Base-by-base conservation (phyloP, 2,888 invertebrate genomes). In the Galerucella pusilla region DNA sequence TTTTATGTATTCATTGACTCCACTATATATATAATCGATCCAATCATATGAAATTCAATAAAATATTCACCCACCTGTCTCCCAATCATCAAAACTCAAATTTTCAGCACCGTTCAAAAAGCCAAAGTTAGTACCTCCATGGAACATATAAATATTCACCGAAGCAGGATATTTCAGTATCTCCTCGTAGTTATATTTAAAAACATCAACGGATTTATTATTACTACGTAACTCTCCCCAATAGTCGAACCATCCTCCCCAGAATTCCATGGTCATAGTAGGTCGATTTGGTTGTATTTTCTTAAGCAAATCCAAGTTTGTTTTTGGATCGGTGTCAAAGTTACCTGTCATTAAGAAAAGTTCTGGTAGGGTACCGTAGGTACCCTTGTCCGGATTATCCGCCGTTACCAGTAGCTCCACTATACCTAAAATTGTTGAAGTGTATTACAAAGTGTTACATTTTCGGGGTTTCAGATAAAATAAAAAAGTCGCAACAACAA, bases 91-190 rank as follows among this genome's bases (percentile, higher is more conserved):
- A 46, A 59, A 73, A n/a, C 69, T 65, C 45, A 69, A 71, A 75
- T 77, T 79, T 25, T 78, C 81, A 45, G 80, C 83, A 45, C 87
- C 87, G 73, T 85, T 87, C 57, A 85, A 92, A 82, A 93, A 96
- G 71, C 92, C 95, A 84, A 93, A 95, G 84, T 95, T 97, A 0
- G 95, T 94, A 66, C 97, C 97, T 16, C 97, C 97, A 83, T 93
- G 93, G 87, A 96, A 97, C 94, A 97, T 95, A 85, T 97, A 98
- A 82, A 97, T 92, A 84, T 96, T 97, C 52, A 97, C 92, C 68
- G 93, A 92, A 12, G 91, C 90, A 7, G 86, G 86, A 77, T 85
- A 85, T 5, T 76, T 68, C 28, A 85, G 65, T 57, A 84, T 83
- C 52, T 68, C 71, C 68, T 82, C 81, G 64, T 81, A 82, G 42